Conservation (phyloP, 2,888 invertebrate species). For the Epistrophe grossulariae region DNA sequence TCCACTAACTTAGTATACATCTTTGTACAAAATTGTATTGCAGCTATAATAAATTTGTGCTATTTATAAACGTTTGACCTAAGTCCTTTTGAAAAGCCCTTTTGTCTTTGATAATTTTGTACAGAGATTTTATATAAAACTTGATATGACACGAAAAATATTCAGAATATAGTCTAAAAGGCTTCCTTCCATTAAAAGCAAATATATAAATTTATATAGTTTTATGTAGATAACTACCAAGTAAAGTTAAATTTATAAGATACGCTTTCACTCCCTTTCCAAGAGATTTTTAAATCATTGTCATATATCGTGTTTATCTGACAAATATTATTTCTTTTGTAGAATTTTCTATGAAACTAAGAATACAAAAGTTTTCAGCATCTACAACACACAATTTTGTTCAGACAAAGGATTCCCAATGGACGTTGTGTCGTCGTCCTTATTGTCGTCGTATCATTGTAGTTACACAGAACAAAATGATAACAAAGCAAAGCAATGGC, state of each 20-base stretch:
- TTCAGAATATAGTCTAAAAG: neutral
- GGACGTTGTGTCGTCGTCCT: neutral
- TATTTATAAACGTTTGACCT: neutral
- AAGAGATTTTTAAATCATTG: neutral
- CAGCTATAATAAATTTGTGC: neutral
- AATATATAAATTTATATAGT: neutral
- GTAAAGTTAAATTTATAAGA: neutral
- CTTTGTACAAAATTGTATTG: no score
- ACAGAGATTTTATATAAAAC: neutral
- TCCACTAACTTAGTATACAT: no score
- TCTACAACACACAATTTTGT: neutral
- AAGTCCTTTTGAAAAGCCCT: neutral
- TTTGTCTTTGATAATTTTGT: neutral
- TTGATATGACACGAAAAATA: neutral
- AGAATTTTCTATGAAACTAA: neutral
- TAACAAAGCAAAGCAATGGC: conserved; percentile 2
- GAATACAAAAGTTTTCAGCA: neutral
- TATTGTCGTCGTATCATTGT: neutral
- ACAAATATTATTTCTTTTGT: neutral
- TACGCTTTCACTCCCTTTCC: neutral
- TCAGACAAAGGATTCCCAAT: conserved; percentile 15
- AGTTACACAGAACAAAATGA: neutral
- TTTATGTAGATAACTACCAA: neutral
- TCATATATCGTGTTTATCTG: conserved; percentile 9
- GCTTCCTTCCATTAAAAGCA: neutral